A percentile compares a stretch with the other conserved stretches of the same genome.
Conservation (phyloP, 2,888 invertebrate species). For the Eilema griseolum region DNA sequence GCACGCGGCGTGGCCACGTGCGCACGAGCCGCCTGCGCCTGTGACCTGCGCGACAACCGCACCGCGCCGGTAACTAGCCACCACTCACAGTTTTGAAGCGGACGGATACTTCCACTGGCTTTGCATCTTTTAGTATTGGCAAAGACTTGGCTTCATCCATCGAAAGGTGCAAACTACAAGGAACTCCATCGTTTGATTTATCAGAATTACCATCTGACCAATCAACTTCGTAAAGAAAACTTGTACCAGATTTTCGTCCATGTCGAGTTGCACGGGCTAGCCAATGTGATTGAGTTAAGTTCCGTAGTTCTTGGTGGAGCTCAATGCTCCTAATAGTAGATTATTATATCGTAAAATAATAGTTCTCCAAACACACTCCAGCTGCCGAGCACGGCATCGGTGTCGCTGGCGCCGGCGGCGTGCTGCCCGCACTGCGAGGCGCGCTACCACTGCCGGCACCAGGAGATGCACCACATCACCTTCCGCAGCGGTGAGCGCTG, state of each 20-base stretch:
- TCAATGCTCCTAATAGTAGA: too few relatives aligned
- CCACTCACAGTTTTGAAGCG: too few relatives aligned
- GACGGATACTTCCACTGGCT: too few relatives aligned
- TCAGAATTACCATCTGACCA: too few relatives aligned
- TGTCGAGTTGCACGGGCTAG: too few relatives aligned
- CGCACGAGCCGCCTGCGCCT: constrained; percentile 90
- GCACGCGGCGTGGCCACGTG: constrained; percentile 89
- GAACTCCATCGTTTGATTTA: not conserved
- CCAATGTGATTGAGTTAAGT: too few relatives aligned
- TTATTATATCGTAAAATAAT: not conserved
- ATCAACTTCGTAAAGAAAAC: not conserved
- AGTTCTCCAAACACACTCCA: constrained; percentile 37
- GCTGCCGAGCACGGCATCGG: constrained; percentile 84
- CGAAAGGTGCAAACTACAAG: too few relatives aligned
- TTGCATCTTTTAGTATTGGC: not conserved
- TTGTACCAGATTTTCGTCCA: too few relatives aligned
- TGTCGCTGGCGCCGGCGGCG: constrained; percentile 83
- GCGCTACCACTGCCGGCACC: constrained; percentile 91
- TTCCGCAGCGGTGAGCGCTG: constrained; percentile 94
- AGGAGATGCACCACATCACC: constrained; percentile 91
- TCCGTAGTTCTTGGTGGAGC: too few relatives aligned
- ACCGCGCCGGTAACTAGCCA: constrained; percentile 59
- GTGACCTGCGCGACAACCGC: constrained; percentile 78
- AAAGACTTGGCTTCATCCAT: too few relatives aligned
- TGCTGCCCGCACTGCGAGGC: constrained; percentile 95